Evolutionary conservation across 2,113 vertebrate genomes (phyloP).

Genomic region (Anolis carolinensis): DNA sequence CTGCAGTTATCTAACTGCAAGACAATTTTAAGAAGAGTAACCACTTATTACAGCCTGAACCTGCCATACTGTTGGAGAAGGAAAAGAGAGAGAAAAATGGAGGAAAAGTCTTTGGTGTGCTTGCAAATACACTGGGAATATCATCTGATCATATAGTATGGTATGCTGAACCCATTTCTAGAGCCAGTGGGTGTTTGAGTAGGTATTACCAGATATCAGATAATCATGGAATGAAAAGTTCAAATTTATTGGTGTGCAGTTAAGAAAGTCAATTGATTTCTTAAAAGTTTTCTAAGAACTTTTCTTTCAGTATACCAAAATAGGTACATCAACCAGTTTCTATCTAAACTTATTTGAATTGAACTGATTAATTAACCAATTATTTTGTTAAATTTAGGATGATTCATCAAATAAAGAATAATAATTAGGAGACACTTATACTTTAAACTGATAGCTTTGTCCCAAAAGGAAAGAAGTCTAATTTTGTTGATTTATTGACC

Average conservation of each 20-base stretch:
- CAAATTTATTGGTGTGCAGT: background rate
- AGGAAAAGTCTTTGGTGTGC: no score
- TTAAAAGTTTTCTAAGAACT: background rate
- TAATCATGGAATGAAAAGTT: background rate
- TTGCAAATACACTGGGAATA: no score
- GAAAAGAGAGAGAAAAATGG: no score
- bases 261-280: background rate
- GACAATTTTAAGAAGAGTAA: no score
- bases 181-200: background rate
- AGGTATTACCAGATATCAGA: background rate
- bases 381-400: background rate
- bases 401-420: conserved; percentile 11
- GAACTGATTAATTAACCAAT: conserved; percentile 6
- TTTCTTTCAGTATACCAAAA: background rate
- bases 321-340: background rate
- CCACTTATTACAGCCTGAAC: no score
- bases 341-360: background rate
- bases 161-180: background rate
- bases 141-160: no score
- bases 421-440: background rate
- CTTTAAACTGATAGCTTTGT: conserved; percentile 11
- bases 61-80: no score
- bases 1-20: no score
- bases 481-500: conserved; percentile 17
- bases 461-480: background rate